Evolutionary conservation across 2,113 vertebrate species (phyloP).

Genomic region (Tichodroma muraria): DNA sequence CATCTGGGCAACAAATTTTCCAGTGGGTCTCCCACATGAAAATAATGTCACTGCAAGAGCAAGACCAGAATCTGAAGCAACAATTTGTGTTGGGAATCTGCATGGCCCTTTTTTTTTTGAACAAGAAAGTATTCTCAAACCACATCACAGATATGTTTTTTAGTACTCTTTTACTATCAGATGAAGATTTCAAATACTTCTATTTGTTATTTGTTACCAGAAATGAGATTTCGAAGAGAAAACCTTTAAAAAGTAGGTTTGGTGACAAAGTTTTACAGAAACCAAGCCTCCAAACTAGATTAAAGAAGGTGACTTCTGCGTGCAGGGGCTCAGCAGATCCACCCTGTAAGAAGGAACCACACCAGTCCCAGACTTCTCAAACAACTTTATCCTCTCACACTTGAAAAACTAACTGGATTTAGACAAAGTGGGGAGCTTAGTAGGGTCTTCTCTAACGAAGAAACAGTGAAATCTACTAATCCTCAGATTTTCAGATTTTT

Average conservation of each 20-base stretch:
- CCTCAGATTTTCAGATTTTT: not conserved
- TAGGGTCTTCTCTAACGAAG: not conserved
- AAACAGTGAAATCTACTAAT: not conserved
- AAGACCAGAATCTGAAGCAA: not conserved
- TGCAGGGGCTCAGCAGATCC: not conserved
- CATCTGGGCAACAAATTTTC: not conserved
- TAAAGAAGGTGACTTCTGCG: not conserved
- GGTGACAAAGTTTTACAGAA: not conserved
- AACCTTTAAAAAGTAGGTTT: not conserved
- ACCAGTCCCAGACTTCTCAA: not conserved
- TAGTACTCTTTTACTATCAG: not conserved
- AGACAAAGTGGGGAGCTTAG: not conserved
- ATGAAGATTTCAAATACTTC: not conserved
- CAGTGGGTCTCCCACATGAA: not conserved
- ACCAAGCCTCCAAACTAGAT: not conserved
- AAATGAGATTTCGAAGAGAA: not conserved
- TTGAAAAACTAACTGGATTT: not conserved
- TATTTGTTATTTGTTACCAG: not conserved
- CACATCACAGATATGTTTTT: not conserved
- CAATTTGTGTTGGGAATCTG: not conserved
- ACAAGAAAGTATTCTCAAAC: not conserved
- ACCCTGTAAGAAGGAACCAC: not conserved
- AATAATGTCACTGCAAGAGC: not conserved
- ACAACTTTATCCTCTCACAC: not conserved
- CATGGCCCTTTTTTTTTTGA: accelerated